Evolutionary conservation across 2,888 invertebrate species (phyloP).

Genomic region (Xylota sylvarum): DNA sequence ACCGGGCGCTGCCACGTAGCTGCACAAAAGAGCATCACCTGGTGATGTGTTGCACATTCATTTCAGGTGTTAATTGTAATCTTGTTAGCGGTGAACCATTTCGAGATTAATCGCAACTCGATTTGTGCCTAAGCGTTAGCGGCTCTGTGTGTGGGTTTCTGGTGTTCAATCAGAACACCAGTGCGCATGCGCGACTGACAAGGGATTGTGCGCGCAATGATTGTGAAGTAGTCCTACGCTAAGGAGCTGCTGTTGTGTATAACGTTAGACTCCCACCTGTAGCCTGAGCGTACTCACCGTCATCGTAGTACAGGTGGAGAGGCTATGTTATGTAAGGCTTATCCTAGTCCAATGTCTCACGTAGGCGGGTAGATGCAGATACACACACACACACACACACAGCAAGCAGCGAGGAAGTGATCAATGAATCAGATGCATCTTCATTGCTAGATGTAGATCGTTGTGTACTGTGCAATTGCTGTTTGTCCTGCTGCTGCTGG

Average conservation of each 20-base stretch:
- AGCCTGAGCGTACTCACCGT: neutral
- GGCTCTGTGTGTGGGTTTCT: constrained; percentile 23
- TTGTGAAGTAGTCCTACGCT: constrained; percentile 46
- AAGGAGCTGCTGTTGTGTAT: constrained; percentile 18
- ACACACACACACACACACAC: neutral
- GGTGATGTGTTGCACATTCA: constrained; percentile 72
- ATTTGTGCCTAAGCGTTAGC: constrained; percentile 60
- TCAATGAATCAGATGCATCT: constrained; percentile 71
- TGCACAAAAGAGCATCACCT: constrained; percentile 68
- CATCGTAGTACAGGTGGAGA: constrained; percentile 56
- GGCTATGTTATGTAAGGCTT: constrained; percentile 52
- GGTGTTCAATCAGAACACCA: constrained; percentile 53
- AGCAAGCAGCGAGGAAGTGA: constrained; percentile 24
- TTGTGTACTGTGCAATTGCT: constrained; percentile 18
- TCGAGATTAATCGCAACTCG: constrained; percentile 73
- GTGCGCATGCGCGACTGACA: constrained; percentile 48
- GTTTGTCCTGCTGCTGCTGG: neutral
- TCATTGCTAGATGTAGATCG: constrained; percentile 67
- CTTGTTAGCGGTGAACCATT: constrained; percentile 76
- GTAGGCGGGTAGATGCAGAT: constrained; percentile 49
- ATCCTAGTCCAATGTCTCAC: constrained; percentile 28
- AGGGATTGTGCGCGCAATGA: constrained; percentile 44
- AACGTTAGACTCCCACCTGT: constrained; percentile 52
- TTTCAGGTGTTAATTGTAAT: constrained; percentile 77
- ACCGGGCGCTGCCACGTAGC: neutral